A percentile compares a stretch with the other conserved stretches of the same genome.
Conservation (phyloP, 2,113 vertebrate genomes). For the Neomonachus schauinslandi region DNA sequence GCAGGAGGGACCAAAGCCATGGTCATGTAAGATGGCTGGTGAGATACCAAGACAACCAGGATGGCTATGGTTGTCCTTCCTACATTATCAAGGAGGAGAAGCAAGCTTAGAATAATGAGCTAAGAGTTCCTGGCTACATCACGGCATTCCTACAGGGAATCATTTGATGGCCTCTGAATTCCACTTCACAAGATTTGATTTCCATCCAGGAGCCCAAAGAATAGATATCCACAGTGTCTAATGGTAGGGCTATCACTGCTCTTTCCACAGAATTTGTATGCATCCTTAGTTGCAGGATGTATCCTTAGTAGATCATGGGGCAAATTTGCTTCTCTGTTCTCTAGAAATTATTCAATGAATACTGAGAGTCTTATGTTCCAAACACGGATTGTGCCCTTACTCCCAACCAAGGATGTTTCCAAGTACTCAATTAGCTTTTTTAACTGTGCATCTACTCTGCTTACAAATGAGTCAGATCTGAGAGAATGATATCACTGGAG, state of each 20-base stretch:
- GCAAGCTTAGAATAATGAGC: neutral
- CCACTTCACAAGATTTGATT: neutral
- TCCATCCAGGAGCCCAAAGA: neutral
- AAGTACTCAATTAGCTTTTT: neutral
- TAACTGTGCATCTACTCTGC: neutral
- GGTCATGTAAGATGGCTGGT: neutral
- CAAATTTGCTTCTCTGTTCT: slow-evolving; percentile 2
- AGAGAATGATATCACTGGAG: neutral
- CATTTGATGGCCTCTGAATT: neutral
- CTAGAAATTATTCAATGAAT: neutral
- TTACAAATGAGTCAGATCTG: neutral
- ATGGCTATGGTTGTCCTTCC: neutral
- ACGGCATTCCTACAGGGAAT: neutral
- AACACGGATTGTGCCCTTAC: neutral
- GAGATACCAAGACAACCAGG: neutral
- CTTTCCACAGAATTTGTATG: neutral
- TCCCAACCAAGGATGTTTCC: neutral
- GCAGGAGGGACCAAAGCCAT: neutral
- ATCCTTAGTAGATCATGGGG: neutral
- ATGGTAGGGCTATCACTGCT: neutral
- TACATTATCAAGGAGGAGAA: neutral
- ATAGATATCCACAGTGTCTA: neutral
- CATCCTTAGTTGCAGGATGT: neutral
- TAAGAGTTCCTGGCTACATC: neutral
- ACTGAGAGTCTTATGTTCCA: neutral